Conservation (phyloP, 2,888 invertebrate genomes). For the Adelognathus sp. region DNA sequence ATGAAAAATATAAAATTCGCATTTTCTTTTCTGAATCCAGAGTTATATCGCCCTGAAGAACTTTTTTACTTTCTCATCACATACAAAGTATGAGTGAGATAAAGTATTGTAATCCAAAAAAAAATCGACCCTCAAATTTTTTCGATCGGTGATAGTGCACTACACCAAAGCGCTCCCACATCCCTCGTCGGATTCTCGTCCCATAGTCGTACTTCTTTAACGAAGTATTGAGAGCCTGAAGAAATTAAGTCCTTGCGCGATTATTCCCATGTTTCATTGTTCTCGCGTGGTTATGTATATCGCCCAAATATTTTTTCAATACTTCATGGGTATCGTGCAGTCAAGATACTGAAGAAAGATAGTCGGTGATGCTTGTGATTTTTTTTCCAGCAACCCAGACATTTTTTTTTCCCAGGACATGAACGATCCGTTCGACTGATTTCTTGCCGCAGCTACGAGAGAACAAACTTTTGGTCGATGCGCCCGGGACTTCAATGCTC, state of each 20-base stretch:
- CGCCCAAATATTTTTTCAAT: conserved; percentile 20
- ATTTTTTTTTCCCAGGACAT: conserved; percentile 56
- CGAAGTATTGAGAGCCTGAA: background rate
- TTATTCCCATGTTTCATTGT: background rate
- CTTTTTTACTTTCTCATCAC: no score
- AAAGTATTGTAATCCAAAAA: no score
- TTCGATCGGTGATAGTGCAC: no score
- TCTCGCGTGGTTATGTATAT: background rate
- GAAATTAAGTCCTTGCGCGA: background rate
- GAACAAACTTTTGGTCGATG: conserved; percentile 44
- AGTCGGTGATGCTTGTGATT: conserved; percentile 25
- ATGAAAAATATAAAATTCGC: no score
- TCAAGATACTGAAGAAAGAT: conserved; percentile 33
- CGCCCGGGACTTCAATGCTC: conserved; percentile 25
- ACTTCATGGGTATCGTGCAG: conserved; percentile 35
- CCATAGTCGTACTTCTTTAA: no score
- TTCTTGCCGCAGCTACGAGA: conserved; percentile 42
- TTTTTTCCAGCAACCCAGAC: conserved; percentile 45
- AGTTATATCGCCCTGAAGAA: no score
- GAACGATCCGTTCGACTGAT: conserved; percentile 69
- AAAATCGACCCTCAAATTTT: no score
- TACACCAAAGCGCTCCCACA: no score
- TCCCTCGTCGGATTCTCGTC: no score
- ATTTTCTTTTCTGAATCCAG: no score
- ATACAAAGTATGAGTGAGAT: no score